A percentile compares a stretch with the other conserved stretches of the same genome.
Conservation (phyloP, 92 coral and sea anemone species). For the Zoanthus sansibaricus region DNA sequence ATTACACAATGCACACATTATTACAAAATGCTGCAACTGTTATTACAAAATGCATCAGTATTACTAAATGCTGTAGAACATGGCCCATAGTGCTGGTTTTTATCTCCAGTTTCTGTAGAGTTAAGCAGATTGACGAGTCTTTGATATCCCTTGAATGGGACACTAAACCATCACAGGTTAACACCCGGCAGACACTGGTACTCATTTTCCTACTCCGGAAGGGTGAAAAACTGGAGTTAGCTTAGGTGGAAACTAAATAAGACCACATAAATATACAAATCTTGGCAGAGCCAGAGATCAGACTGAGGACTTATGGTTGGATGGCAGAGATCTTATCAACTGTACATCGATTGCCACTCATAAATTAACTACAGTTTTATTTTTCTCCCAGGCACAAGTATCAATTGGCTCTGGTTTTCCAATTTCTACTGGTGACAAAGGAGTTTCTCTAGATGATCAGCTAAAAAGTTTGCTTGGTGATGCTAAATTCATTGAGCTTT, state of each 20-base stretch:
- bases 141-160: too few species aligned
- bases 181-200: too few species aligned
- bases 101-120: not conserved
- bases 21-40: too few species aligned
- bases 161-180: too few species aligned
- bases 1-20: too few species aligned
- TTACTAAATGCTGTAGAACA: too few species aligned
- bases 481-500: constrained; percentile 8
- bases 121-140: not conserved
- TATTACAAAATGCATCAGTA: too few species aligned
- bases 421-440: not conserved
- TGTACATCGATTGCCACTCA: too few species aligned
- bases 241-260: not conserved
- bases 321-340: too few species aligned
- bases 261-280: not conserved
- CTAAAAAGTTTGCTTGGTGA: constrained; percentile 16
- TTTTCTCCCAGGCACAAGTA: not conserved
- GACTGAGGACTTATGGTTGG: not conserved
- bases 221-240: not conserved
- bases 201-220: too few species aligned
- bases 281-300: not conserved
- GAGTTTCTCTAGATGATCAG: not conserved
- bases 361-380: not conserved
- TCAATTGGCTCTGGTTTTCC: not conserved
- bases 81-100: not conserved